A percentile compares a stretch with the other conserved stretches of the same genome.
Conservation (phyloP, 1,140 invertebrate species). For the Drosophila prosaltans region DNA sequence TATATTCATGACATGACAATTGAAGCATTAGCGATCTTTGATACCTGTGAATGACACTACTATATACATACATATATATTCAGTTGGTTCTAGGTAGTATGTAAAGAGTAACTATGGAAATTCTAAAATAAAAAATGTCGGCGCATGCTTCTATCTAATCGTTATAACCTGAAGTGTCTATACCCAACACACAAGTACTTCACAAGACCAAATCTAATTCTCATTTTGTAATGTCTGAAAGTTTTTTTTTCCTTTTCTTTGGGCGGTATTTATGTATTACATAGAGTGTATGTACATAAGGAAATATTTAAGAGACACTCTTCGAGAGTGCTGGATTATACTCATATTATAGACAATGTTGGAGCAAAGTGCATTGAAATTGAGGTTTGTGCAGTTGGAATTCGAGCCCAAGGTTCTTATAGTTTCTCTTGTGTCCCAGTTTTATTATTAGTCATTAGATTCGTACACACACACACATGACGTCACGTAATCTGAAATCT, state of each 20-base stretch:
- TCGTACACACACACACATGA: slow-evolving; percentile 26
- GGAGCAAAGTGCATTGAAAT: not conserved
- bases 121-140: slow-evolving; percentile 11
- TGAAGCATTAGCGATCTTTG: not conserved
- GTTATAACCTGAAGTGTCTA: slow-evolving; percentile 46
- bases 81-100: not conserved
- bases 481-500: slow-evolving; percentile 52
- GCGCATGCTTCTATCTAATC: slow-evolving; percentile 72
- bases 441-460: slow-evolving; percentile 27
- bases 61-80: not conserved
- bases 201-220: slow-evolving; percentile 11
- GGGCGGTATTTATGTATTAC: slow-evolving; percentile 32
- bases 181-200: slow-evolving; percentile 43
- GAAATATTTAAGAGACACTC: not conserved
- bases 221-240: slow-evolving; percentile 50
- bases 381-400: not conserved
- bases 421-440: not conserved
- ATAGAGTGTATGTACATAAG: not conserved
- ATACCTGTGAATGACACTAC: not conserved
- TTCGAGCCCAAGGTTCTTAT: not conserved
- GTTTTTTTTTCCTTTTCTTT: slow-evolving; percentile 18
- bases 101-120: slow-evolving; percentile 26
- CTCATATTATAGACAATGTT: not conserved
- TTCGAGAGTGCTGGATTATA: slow-evolving; percentile 1
- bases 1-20: not conserved